Conservation (phyloP, 2,113 vertebrate genomes). For the Catharus fuscescens region DNA sequence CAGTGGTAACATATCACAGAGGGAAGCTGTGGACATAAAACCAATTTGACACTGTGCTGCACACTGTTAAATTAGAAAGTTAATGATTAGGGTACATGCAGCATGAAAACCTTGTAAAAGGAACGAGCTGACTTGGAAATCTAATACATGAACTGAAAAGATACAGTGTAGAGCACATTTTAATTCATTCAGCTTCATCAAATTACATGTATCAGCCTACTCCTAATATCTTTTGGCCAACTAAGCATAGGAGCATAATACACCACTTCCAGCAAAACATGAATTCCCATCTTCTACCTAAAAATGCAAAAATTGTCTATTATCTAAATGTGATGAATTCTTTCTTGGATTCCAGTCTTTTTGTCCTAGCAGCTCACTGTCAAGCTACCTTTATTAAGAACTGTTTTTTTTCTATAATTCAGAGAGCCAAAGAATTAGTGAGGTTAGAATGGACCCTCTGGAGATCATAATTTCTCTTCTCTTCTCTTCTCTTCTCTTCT, state of each 20-base stretch:
- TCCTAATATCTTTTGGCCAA: not conserved
- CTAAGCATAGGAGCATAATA: not conserved
- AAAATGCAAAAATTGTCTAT: not conserved
- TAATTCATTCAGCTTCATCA: not conserved
- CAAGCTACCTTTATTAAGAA: not conserved
- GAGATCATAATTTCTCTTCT: not conserved
- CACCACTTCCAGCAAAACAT: not conserved
- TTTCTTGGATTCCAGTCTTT: not conserved
- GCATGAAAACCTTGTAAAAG: not conserved
- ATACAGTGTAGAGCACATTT: not conserved
- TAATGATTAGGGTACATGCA: not conserved
- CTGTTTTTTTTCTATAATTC: not conserved
- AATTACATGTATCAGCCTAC: not conserved
- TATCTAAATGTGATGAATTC: not conserved
- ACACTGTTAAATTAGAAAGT: not conserved
- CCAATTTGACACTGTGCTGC: not conserved
- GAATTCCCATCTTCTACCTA: not conserved
- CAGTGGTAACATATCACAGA: slow-evolving; percentile 33
- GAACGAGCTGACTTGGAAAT: not conserved
- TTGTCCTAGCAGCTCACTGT: not conserved
- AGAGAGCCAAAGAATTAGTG: not conserved
- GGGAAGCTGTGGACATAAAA: not conserved
- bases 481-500: too few relatives aligned
- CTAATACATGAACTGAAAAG: not conserved
- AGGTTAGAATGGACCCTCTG: not conserved